A percentile compares a stretch with the other conserved stretches of the same genome.
Evolutionary conservation across 1,140 invertebrate species (phyloP).

Genomic region (Brachionus manjavacas): DNA sequence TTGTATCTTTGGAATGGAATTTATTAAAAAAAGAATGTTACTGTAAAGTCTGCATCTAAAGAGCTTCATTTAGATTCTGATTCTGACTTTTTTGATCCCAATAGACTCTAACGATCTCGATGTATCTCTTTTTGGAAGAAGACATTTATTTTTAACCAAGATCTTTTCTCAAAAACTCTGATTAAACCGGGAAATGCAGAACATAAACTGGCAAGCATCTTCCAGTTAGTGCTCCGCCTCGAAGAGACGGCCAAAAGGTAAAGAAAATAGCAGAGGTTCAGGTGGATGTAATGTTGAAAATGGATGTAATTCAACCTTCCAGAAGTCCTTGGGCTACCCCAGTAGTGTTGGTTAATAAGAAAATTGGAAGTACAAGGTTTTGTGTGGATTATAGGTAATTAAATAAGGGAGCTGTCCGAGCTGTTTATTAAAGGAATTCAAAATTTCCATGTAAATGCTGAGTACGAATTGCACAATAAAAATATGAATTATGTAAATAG

Average conservation of each 20-base stretch:
- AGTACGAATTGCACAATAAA: no score
- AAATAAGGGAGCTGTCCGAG: slow-evolving; percentile 43
- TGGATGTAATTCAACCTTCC: slow-evolving; percentile 43
- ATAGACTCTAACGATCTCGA: no score
- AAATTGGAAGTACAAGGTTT: background rate
- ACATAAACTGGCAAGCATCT: background rate
- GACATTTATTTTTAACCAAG: background rate
- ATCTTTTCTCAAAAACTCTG: background rate
- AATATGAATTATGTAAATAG: no score
- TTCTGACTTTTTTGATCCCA: no score
- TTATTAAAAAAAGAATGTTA: no score
- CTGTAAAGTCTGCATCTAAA: no score
- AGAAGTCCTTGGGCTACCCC: background rate
- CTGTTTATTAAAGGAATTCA: slow-evolving; percentile 43
- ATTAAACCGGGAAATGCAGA: background rate
- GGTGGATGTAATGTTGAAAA: slow-evolving; percentile 16
- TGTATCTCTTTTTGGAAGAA: no score
- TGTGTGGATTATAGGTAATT: slow-evolving; percentile 42
- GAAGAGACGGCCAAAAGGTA: background rate
- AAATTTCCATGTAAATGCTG: slow-evolving; percentile 14
- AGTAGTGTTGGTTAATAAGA: slow-evolving; percentile 33
- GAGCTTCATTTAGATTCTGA: no score
- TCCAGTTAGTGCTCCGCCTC: background rate
- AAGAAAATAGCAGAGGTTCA: background rate
- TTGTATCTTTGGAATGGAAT: no score